Evolutionary conservation across 2,888 invertebrate genomes (phyloP).

Genomic region (Drosophila borborema): DNA sequence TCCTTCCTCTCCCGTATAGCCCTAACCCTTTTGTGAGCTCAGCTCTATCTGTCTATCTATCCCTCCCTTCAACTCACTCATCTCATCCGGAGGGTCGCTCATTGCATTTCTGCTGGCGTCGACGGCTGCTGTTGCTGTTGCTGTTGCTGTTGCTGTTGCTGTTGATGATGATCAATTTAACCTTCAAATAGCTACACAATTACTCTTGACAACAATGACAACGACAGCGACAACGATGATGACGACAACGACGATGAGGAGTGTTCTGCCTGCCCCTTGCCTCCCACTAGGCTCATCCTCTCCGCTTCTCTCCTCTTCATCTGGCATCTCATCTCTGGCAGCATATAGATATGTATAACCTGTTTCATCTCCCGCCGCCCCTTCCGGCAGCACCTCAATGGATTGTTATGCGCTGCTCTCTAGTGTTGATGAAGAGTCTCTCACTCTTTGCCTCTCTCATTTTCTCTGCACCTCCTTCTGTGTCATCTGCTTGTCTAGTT

Average conservation of each 20-base stretch:
- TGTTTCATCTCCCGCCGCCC: neutral
- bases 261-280: conserved; percentile 7
- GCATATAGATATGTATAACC: conserved; percentile 19
- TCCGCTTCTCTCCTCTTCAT: too few relatives aligned
- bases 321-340: neutral
- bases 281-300: conserved; percentile 5
- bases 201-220: conserved; percentile 67
- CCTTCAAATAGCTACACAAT: conserved; percentile 70
- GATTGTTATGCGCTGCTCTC: conserved; percentile 44
- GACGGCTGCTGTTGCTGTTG: conserved; percentile 14
- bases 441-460: conserved; percentile 1
- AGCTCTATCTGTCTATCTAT: neutral
- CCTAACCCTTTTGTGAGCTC: conserved; percentile 42
- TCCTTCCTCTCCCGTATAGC: conserved; percentile 17
- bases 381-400: conserved; percentile 25
- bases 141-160: conserved; percentile 25
- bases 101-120: conserved; percentile 50
- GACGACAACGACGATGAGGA: conserved; percentile 44
- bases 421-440: conserved; percentile 52
- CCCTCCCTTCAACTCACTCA: neutral
- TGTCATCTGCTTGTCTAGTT: conserved; percentile 31
- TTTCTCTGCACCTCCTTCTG: conserved; percentile 1
- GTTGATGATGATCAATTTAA: conserved; percentile 72
- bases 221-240: conserved; percentile 29
- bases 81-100: conserved; percentile 12